Percentiles rank a stretch among this genome's conserved stretches.
Conservation (phyloP, 2,113 vertebrate genomes). For the Conger conger region DNA sequence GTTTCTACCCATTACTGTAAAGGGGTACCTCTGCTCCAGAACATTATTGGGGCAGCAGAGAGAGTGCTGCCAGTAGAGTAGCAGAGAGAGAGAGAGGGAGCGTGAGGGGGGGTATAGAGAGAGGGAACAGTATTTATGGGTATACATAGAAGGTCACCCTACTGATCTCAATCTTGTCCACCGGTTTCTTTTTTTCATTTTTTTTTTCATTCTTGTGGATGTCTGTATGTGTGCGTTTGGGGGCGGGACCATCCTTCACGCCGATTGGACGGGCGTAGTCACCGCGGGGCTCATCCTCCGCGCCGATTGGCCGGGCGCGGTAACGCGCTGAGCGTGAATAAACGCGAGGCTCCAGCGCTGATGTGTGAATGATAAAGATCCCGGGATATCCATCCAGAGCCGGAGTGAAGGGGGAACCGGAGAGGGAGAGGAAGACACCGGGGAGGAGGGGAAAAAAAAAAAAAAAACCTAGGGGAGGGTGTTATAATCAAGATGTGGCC, state of each 20-base stretch:
- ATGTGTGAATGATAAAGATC: slow-evolving; percentile 95
- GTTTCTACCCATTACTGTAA: slow-evolving; percentile 85
- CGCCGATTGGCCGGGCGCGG: slow-evolving; percentile 48
- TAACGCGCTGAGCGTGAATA: slow-evolving; percentile 69
- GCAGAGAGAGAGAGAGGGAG: background rate
- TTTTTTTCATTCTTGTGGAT: slow-evolving; percentile 37
- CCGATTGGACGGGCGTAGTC: slow-evolving; percentile 51
- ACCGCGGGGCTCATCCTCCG: slow-evolving; percentile 43
- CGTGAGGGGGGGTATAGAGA: background rate
- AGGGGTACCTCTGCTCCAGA: slow-evolving; percentile 88
- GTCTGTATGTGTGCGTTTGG: slow-evolving; percentile 58
- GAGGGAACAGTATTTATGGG: background rate
- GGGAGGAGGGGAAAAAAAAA: slow-evolving; percentile 18
- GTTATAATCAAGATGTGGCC: slow-evolving; percentile 80
- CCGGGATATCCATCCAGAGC: slow-evolving; percentile 66
- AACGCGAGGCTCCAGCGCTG: slow-evolving; percentile 81
- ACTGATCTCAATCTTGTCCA: slow-evolving; percentile 9
- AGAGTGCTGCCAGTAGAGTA: slow-evolving; percentile 14
- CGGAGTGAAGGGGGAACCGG: slow-evolving; percentile 58
- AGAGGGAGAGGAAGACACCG: slow-evolving; percentile 43
- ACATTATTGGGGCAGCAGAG: slow-evolving; percentile 46
- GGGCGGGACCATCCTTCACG: background rate
- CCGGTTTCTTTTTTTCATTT: background rate
- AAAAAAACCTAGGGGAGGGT: slow-evolving; percentile 66
- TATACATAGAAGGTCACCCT: background rate